Evolutionary conservation across 2,797 vertebrate genomes (phyloP).

Genomic region (Sphaeramia orbicularis): DNA sequence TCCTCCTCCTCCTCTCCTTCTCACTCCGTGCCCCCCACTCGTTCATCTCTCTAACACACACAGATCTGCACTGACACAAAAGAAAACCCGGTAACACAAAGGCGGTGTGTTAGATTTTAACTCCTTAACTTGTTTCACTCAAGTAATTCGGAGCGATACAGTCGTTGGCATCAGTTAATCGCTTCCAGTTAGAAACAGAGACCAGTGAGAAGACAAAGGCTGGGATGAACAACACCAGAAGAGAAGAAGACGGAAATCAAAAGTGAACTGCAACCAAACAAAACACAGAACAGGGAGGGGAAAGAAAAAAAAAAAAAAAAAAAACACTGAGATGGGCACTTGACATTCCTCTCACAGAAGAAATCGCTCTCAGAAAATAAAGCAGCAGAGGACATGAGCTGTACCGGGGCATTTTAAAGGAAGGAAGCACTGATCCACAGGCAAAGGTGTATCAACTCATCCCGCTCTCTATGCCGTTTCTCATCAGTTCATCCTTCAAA

Average conservation of each 20-base stretch:
- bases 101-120: conserved; percentile 38
- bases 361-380: conserved; percentile 75
- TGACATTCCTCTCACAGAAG: conserved; percentile 83
- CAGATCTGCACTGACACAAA: conserved; percentile 51
- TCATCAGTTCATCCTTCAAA: conserved; percentile 8
- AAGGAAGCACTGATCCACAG: conserved; percentile 54
- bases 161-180: conserved; percentile 19
- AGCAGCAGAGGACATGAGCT: conserved; percentile 72
- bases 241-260: conserved; percentile 32
- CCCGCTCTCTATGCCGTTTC: conserved; percentile 9
- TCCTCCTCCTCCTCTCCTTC: conserved; percentile 18
- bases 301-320: too few species aligned
- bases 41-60: conserved; percentile 16
- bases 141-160: conserved; percentile 28
- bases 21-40: background rate
- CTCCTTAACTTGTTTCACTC: conserved; percentile 40
- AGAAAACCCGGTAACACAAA: conserved; percentile 32
- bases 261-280: conserved; percentile 55
- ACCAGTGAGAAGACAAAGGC: conserved; percentile 23
- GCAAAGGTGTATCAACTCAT: conserved; percentile 39
- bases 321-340: conserved; percentile 72
- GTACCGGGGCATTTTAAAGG: conserved; percentile 65
- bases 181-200: conserved; percentile 2
- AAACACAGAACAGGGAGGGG: conserved; percentile 50
- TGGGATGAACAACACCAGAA: background rate